Evolutionary conservation across 2,113 vertebrate species (phyloP).

Genomic region (Damaliscus lunatus): DNA sequence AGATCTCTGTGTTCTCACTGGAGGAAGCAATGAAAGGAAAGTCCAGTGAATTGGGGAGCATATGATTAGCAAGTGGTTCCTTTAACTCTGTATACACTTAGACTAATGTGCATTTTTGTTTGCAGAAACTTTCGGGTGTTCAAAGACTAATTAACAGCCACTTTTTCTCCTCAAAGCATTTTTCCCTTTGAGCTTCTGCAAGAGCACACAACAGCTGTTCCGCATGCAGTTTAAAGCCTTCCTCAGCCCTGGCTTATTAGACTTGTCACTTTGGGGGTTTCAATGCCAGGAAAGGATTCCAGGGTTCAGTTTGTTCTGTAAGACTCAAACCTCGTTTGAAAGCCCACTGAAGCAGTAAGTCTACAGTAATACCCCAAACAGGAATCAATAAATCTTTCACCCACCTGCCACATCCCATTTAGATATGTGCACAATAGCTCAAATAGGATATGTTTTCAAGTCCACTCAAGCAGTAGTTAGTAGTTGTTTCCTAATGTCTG

Average conservation of each 20-base stretch:
- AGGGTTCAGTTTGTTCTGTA: slow-evolving; percentile 22
- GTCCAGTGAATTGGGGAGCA: neutral
- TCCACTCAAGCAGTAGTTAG: neutral
- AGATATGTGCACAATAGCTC: slow-evolving; percentile 4
- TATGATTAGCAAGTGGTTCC: neutral
- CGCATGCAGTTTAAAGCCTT: neutral
- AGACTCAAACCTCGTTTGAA: slow-evolving; percentile 45
- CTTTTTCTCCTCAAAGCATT: neutral
- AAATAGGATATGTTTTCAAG: neutral
- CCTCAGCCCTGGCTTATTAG: neutral
- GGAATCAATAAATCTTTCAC: slow-evolving; percentile 32
- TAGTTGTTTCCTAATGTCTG: slow-evolving; percentile 41
- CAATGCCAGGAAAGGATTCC: slow-evolving; percentile 41
- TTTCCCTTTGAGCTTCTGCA: slow-evolving; percentile 14
- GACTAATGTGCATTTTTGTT: neutral
- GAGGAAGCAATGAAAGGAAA: neutral
- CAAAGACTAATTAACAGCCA: neutral
- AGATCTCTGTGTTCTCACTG: neutral
- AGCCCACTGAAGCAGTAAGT: slow-evolving; percentile 42
- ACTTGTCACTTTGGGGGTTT: neutral
- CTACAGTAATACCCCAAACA: neutral
- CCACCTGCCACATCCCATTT: slow-evolving; percentile 6
- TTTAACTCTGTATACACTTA: neutral
- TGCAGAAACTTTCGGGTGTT: neutral
- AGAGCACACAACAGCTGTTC: slow-evolving; percentile 21